Percentiles rank a stretch among this genome's conserved stretches.
These are phyloP conservation scores for Hydropsyche tenuis DNA, from an alignment of 1,140 invertebrate species.

Conservation along the genomic window DNA sequence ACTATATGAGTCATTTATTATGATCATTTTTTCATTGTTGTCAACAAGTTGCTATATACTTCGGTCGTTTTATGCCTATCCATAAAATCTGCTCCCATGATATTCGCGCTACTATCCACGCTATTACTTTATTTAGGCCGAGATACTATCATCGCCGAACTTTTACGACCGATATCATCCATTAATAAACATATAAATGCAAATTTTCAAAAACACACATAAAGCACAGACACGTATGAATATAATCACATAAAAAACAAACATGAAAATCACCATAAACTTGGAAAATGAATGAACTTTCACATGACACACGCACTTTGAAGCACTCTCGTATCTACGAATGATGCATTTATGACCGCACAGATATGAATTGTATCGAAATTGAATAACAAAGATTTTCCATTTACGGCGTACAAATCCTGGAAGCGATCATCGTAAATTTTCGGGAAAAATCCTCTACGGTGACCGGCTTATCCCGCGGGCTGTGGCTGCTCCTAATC, in stretches of 20 bases:
- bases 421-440: constrained; percentile 16
- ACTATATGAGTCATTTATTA: too few relatives aligned
- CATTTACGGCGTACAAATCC: constrained; percentile 16
- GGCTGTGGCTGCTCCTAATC: not conserved
- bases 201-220: too few relatives aligned
- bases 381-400: constrained; percentile 24
- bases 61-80: not conserved
- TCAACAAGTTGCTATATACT: constrained; percentile 4
- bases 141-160: not conserved
- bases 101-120: not conserved
- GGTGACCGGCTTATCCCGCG: constrained; percentile 8
- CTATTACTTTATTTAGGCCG: not conserved
- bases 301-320: too few relatives aligned
- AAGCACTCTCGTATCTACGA: too few relatives aligned
- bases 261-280: too few relatives aligned
- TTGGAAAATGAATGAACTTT: too few relatives aligned
- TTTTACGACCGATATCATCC: constrained; percentile 1
- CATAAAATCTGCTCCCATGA: not conserved
- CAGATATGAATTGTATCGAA: constrained; percentile 6
- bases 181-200: too few relatives aligned
- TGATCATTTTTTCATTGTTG: not conserved
- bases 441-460: not conserved
- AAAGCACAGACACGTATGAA: too few relatives aligned
- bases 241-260: too few relatives aligned
- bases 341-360: too few relatives aligned